Percentiles rank a stretch among this genome's conserved stretches.
phyloP scores from a whole-genome alignment of 2,888 invertebrate genomes.

The Andrena trimmerana region DNA sequence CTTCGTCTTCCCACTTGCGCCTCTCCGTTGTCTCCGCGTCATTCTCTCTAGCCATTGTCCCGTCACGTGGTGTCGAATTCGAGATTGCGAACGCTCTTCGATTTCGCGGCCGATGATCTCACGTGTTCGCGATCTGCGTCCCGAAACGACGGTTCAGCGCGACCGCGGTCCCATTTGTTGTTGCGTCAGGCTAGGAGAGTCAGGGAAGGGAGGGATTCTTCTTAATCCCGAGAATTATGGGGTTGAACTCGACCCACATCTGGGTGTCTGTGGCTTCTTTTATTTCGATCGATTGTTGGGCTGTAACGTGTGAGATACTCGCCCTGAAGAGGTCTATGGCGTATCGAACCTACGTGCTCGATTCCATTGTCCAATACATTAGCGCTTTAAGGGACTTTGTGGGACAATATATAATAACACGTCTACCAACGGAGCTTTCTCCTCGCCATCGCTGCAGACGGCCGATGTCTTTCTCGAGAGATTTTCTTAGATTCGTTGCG shows the following conservation, averaged over 20 bases:
- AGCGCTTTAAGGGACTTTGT: slow-evolving; percentile 26
- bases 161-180: not conserved
- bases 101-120: slow-evolving; percentile 69
- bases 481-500: no score
- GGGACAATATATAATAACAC: slow-evolving; percentile 6
- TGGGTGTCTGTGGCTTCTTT: not conserved
- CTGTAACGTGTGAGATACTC: not conserved
- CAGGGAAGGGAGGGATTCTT: not conserved
- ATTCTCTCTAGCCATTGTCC: slow-evolving; percentile 69
- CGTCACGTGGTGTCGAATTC: slow-evolving; percentile 70
- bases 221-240: not conserved
- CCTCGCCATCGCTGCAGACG: no score
- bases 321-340: not conserved
- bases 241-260: not conserved
- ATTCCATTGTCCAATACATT: slow-evolving; percentile 31
- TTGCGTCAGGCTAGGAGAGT: slow-evolving; percentile 2
- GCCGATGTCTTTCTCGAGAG: no score
- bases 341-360: not conserved
- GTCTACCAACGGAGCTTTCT: no score
- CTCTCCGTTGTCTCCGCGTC: slow-evolving; percentile 45
- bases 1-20: slow-evolving; percentile 20
- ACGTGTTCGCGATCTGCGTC: slow-evolving; percentile 33
- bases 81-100: slow-evolving; percentile 63
- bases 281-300: not conserved
- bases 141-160: not conserved